These are phyloP conservation scores for Aegithalos caudatus DNA, from an alignment of 2,113 vertebrate species.

Conservation along the genomic window DNA sequence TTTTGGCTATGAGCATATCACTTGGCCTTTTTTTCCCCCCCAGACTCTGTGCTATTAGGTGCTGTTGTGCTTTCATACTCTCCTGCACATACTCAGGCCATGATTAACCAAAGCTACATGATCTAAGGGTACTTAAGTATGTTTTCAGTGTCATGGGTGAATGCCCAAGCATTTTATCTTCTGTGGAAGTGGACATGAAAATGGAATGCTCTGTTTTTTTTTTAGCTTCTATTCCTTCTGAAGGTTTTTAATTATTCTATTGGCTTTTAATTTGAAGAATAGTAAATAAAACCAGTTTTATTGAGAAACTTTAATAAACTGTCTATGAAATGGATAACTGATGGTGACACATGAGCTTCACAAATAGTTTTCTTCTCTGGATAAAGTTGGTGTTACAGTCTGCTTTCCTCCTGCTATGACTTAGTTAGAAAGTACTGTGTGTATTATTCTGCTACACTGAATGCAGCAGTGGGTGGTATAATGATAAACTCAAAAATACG, in stretches of 20 bases:
- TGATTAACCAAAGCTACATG: background rate
- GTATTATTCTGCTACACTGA: background rate
- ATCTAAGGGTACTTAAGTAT: background rate
- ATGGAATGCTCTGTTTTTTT: background rate
- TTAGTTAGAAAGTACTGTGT: background rate
- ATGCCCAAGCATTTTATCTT: background rate
- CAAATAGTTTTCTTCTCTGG: background rate
- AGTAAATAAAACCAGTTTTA: background rate
- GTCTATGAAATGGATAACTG: background rate
- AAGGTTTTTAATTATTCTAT: background rate
- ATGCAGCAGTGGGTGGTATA: background rate
- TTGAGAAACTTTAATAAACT: background rate
- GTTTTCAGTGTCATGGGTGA: background rate
- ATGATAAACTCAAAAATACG: background rate
- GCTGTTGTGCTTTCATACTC: background rate
- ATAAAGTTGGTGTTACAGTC: background rate
- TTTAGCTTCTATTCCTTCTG: background rate
- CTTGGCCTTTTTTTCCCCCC: rapidly evolving
- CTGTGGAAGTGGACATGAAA: background rate
- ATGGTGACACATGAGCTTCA: background rate
- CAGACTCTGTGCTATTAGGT: background rate
- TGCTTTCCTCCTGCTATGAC: background rate
- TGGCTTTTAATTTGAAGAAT: background rate
- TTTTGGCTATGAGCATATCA: background rate
- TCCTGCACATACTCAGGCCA: background rate